Conservation (phyloP, 2,888 invertebrate species). For the Clivina fossor region DNA sequence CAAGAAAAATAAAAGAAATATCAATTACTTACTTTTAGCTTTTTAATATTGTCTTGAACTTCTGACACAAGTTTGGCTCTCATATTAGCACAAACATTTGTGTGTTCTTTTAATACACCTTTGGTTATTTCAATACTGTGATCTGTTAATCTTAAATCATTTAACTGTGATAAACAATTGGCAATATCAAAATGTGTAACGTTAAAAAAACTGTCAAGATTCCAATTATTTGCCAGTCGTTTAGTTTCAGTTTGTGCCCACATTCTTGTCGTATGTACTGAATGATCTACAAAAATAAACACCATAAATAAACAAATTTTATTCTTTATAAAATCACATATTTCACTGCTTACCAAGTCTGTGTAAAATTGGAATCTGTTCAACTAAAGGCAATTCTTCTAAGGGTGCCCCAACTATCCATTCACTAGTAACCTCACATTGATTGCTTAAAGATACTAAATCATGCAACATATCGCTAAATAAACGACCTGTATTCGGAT, state of each 20-base stretch:
- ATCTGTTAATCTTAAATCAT: slow-evolving; percentile 62
- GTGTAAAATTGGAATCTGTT: slow-evolving; percentile 79
- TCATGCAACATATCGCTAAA: slow-evolving; percentile 69
- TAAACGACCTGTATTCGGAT: slow-evolving; percentile 49
- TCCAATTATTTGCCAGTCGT: slow-evolving; percentile 72
- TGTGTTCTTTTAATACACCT: slow-evolving; percentile 66
- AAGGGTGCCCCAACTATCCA: slow-evolving; percentile 72
- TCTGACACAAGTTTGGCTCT: slow-evolving; percentile 79
- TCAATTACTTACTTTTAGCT: slow-evolving; percentile 64
- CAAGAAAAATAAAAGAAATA: background rate
- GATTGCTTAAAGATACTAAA: slow-evolving; percentile 71
- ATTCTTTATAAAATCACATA: slow-evolving; percentile 30
- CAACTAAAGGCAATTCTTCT: slow-evolving; percentile 76
- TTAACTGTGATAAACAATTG: slow-evolving; percentile 62
- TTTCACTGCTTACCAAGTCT: slow-evolving; percentile 58
- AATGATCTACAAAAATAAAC: slow-evolving; percentile 63
- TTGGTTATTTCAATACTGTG: slow-evolving; percentile 60
- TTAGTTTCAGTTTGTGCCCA: slow-evolving; percentile 77
- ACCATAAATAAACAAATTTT: slow-evolving; percentile 1
- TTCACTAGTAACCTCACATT: slow-evolving; percentile 72
- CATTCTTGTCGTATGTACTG: slow-evolving; percentile 74
- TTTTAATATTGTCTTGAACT: slow-evolving; percentile 72
- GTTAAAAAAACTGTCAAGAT: slow-evolving; percentile 72
- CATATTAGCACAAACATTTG: slow-evolving; percentile 79
- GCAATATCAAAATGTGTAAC: slow-evolving; percentile 67